phyloP scores from a whole-genome alignment of 2,113 vertebrate species.

The Stercorarius parasiticus region DNA sequence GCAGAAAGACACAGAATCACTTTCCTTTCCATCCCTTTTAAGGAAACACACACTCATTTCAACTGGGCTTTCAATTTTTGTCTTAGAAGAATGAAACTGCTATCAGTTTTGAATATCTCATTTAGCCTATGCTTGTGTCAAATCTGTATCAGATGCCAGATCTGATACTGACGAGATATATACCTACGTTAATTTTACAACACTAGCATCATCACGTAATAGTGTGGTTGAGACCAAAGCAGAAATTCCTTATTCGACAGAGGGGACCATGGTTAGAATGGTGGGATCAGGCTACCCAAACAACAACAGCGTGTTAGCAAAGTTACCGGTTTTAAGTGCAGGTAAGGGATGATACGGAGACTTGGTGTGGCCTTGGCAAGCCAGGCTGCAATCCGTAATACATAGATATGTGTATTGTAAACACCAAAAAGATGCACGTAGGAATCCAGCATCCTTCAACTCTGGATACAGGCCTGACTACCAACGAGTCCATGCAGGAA shows the following conservation, averaged over 20 bases:
- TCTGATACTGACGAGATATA: not conserved
- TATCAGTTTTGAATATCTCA: not conserved
- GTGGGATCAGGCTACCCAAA: not conserved
- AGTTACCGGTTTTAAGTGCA: not conserved
- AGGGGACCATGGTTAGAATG: not conserved
- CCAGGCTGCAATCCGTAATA: not conserved
- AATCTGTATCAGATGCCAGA: not conserved
- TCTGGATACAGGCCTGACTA: not conserved
- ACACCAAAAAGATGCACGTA: not conserved
- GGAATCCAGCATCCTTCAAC: not conserved
- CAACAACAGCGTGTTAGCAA: not conserved
- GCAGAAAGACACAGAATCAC: not conserved
- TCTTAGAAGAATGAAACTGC: not conserved
- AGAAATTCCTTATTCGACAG: not conserved
- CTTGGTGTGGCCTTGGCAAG: not conserved
- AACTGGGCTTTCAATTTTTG: not conserved
- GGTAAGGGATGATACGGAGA: not conserved
- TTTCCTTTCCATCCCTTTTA: not conserved
- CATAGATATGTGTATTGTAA: not conserved
- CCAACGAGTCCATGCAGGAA: fast-evolving
- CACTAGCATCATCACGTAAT: not conserved
- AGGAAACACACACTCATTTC: not conserved
- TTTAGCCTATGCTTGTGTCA: not conserved
- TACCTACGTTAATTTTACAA: not conserved
- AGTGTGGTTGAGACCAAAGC: not conserved